Conservation (phyloP, 2,797 vertebrate genomes). For the Onychomys torridus region DNA sequence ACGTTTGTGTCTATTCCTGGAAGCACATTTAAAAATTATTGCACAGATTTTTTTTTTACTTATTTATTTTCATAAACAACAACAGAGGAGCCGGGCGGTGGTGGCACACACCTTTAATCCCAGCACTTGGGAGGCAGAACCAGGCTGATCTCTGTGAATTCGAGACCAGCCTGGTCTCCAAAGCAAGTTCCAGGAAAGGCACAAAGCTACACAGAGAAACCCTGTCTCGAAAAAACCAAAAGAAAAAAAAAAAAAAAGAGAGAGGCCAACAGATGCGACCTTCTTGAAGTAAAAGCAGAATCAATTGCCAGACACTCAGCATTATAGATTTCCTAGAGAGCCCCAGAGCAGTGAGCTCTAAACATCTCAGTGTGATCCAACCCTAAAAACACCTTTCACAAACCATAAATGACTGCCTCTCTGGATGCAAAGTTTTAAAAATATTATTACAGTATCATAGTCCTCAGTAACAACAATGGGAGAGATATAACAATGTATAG, state of each 20-base stretch:
- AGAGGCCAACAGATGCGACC: constrained; percentile 89
- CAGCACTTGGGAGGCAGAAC: too few species aligned
- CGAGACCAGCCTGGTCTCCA: too few species aligned
- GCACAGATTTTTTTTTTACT: constrained; percentile 87
- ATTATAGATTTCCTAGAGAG: constrained; percentile 87
- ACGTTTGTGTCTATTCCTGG: constrained; percentile 92
- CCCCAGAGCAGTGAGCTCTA: constrained; percentile 86
- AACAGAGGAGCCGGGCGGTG: too few species aligned
- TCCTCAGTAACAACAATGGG: constrained; percentile 83
- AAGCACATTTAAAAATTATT: constrained; percentile 92
- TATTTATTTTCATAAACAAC: constrained; percentile 84
- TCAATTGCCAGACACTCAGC: constrained; percentile 89
- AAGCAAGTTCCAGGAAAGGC: too few species aligned
- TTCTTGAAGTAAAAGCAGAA: constrained; percentile 89
- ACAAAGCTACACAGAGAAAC: too few species aligned
- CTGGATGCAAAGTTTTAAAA: constrained; percentile 84
- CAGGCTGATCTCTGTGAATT: too few species aligned
- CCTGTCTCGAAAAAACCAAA: too few species aligned
- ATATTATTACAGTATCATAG: constrained; percentile 82
- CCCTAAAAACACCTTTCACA: constrained; percentile 86
- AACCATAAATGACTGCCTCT: constrained; percentile 83
- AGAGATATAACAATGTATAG: constrained; percentile 75
- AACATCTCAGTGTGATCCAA: constrained; percentile 84
- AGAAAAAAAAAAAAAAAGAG: too few species aligned
- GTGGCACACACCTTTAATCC: too few species aligned